A percentile compares a stretch with the other conserved stretches of the same genome.
Evolutionary conservation across 2,888 invertebrate species (phyloP).

Genomic region (Salticus scenicus): DNA sequence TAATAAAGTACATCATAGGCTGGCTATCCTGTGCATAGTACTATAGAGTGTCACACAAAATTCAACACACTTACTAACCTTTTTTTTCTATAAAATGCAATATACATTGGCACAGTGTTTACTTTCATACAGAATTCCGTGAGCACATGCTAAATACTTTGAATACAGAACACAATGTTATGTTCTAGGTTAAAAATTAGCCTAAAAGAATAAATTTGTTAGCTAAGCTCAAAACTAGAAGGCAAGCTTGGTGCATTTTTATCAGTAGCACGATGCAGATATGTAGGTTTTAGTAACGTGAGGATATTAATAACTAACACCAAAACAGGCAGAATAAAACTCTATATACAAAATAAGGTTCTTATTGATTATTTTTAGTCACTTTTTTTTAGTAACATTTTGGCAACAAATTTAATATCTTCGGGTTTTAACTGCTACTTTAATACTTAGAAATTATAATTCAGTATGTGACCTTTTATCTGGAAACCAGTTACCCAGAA

Average conservation of each 20-base stretch:
- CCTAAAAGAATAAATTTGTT: conserved; percentile 17
- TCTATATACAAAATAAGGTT: neutral
- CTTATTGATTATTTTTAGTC: too few species aligned
- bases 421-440: too few species aligned
- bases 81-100: neutral
- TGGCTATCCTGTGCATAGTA: too few species aligned
- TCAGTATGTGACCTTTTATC: too few species aligned
- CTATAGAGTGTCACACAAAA: too few species aligned
- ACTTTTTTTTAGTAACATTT: too few species aligned
- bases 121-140: neutral
- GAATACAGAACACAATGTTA: conserved; percentile 17
- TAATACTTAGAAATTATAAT: too few species aligned
- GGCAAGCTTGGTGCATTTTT: conserved; percentile 17
- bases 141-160: conserved; percentile 26
- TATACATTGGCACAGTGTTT: conserved; percentile 9
- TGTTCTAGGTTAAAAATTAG: conserved; percentile 8
- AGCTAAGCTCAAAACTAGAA: conserved; percentile 26
- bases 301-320: neutral
- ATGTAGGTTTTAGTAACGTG: neutral
- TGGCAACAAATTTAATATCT: too few species aligned
- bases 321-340: neutral
- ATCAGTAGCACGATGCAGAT: neutral
- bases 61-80: too few species aligned
- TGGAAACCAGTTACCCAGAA: too few species aligned
- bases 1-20: too few species aligned